phyloP scores from a whole-genome alignment of 2,888 invertebrate species.

The Pelosia muscerda region DNA sequence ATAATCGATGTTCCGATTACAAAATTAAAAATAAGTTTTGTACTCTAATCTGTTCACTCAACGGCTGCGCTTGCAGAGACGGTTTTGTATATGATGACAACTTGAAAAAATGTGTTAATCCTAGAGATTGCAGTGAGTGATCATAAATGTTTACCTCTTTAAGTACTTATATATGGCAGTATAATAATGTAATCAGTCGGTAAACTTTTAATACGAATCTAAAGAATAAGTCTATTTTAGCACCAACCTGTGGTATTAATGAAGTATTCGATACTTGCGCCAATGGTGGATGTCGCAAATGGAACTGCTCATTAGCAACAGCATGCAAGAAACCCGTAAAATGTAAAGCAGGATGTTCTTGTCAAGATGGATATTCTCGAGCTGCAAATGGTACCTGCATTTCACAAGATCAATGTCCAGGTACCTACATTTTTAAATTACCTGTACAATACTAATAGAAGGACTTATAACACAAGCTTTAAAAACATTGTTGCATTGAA shows the following conservation, averaged over 20 bases:
- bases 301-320: slow-evolving; percentile 49
- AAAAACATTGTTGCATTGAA: too few species aligned
- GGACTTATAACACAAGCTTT: too few species aligned
- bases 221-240: slow-evolving; percentile 23
- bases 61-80: slow-evolving; percentile 44
- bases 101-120: slow-evolving; percentile 30
- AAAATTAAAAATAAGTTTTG: slow-evolving; percentile 28
- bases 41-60: slow-evolving; percentile 20
- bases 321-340: slow-evolving; percentile 50
- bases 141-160: neutral
- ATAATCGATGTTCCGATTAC: slow-evolving; percentile 31
- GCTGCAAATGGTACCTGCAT: slow-evolving; percentile 51
- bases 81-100: slow-evolving; percentile 44
- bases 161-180: neutral
- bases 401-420: slow-evolving; percentile 52
- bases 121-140: slow-evolving; percentile 39
- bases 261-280: slow-evolving; percentile 52
- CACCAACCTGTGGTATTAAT: slow-evolving; percentile 39
- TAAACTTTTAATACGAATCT: neutral
- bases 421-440: slow-evolving; percentile 28
- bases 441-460: too few species aligned
- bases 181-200: neutral
- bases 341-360: slow-evolving; percentile 55
- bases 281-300: slow-evolving; percentile 57
- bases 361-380: slow-evolving; percentile 45